A percentile compares a stretch with the other conserved stretches of the same genome.
phyloP scores from a whole-genome alignment of 2,113 vertebrate species.

The Antechinus stuartii region DNA sequence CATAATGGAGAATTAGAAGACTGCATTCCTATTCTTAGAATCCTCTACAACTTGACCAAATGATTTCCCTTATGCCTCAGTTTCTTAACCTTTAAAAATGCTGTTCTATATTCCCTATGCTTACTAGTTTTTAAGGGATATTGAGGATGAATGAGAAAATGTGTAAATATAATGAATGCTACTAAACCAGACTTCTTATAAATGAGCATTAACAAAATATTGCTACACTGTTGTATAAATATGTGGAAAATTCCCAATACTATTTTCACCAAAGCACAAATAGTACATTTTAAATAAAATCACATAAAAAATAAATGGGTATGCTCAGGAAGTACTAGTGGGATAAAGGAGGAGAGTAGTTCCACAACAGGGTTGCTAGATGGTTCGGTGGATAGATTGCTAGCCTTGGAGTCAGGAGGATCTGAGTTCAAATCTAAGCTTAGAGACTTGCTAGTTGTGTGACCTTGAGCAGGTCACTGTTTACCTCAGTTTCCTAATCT shows the following conservation, averaged over 20 bases:
- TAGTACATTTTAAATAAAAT: slow-evolving; percentile 36
- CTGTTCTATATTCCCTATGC: neutral
- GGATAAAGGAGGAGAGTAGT: neutral
- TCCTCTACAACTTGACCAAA: neutral
- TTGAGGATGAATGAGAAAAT: slow-evolving; percentile 8
- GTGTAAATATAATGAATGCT: neutral
- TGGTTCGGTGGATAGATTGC: neutral
- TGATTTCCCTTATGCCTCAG: neutral
- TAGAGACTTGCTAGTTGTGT: neutral
- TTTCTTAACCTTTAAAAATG: neutral
- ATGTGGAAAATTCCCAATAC: neutral
- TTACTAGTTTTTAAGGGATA: neutral
- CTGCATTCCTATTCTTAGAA: neutral
- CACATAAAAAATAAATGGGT: slow-evolving; percentile 46
- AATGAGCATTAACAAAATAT: neutral
- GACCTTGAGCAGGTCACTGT: neutral
- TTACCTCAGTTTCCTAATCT: neutral
- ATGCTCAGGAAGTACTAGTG: slow-evolving; percentile 40
- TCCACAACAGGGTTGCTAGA: neutral
- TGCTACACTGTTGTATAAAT: neutral
- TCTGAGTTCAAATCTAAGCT: neutral
- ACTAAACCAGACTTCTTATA: neutral
- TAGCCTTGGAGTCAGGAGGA: neutral
- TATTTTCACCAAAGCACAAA: slow-evolving; percentile 27
- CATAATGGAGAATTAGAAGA: neutral